These are phyloP conservation scores for Emys orbicularis DNA, from an alignment of 2,797 vertebrate species.

Conservation along the genomic window DNA sequence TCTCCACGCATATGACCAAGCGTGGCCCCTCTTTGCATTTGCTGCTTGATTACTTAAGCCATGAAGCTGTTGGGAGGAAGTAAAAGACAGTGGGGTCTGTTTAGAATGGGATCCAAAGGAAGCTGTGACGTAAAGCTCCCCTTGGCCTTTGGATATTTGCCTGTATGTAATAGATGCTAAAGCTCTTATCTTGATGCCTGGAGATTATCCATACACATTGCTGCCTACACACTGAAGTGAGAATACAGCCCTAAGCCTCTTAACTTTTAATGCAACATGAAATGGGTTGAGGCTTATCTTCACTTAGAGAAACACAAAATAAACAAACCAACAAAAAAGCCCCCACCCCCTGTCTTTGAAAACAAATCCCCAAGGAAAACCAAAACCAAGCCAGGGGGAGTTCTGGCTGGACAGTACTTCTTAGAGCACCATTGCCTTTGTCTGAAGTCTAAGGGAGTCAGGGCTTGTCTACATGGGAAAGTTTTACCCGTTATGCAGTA, in stretches of 20 bases:
- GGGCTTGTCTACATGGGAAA: background rate
- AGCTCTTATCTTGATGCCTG: background rate
- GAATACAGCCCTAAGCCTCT: background rate
- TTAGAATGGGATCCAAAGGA: background rate
- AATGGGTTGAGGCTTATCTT: background rate
- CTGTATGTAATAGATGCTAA: background rate
- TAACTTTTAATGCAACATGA: background rate
- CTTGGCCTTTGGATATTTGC: background rate
- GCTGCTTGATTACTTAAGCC: constrained; percentile 53
- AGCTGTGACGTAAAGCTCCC: background rate
- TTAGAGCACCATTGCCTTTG: background rate
- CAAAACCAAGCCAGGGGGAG: background rate
- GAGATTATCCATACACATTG: background rate
- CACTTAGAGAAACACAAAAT: background rate
- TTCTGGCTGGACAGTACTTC: background rate
- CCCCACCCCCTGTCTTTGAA: background rate
- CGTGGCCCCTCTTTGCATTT: constrained; percentile 28
- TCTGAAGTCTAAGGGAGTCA: background rate
- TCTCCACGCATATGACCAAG: constrained; percentile 46
- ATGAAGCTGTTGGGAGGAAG: constrained; percentile 20
- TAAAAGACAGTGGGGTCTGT: constrained; percentile 36
- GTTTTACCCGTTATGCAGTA: background rate
- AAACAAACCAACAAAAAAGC: background rate
- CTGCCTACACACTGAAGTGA: background rate
- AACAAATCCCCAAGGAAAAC: background rate